A percentile compares a stretch with the other conserved stretches of the same genome.
phyloP scores from a whole-genome alignment of 1,140 invertebrate genomes.

The Periplaneta americana region DNA sequence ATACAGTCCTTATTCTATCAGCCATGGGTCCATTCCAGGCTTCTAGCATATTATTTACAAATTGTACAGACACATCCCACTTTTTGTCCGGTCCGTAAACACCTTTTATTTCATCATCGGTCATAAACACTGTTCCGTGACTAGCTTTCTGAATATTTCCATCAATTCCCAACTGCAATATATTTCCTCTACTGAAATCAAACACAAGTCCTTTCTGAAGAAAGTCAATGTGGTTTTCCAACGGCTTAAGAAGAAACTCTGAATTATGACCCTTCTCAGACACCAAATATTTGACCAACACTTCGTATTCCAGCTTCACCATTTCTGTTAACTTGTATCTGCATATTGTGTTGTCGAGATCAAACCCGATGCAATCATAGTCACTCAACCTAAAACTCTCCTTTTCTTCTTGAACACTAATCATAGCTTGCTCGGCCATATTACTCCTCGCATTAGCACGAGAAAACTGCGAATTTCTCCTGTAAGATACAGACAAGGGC shows the following conservation, averaged over 20 bases:
- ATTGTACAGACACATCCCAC: constrained; percentile 51
- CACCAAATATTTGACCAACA: constrained; percentile 56
- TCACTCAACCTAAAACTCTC: constrained; percentile 41
- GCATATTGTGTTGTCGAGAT: constrained; percentile 70
- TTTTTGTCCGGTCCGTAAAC: constrained; percentile 53
- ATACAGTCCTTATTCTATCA: constrained; percentile 53
- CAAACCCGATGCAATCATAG: constrained; percentile 76
- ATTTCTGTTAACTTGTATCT: constrained; percentile 59
- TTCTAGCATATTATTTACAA: constrained; percentile 47
- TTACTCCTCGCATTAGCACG: neutral
- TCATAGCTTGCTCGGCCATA: neutral
- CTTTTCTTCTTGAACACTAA: neutral
- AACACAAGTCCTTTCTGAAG: constrained; percentile 68
- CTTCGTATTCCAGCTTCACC: constrained; percentile 56
- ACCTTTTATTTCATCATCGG: constrained; percentile 47
- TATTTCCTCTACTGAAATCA: constrained; percentile 67
- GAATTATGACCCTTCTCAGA: constrained; percentile 52
- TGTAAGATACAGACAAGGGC: neutral
- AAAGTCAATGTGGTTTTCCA: constrained; percentile 54
- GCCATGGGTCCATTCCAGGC: constrained; percentile 57
- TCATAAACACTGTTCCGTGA: constrained; percentile 62
- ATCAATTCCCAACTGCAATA: constrained; percentile 55
- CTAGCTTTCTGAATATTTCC: constrained; percentile 58
- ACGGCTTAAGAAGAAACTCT: constrained; percentile 43
- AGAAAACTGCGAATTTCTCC: neutral